Conservation (phyloP, 2,888 invertebrate species). For the Sclerodermus sp. region DNA sequence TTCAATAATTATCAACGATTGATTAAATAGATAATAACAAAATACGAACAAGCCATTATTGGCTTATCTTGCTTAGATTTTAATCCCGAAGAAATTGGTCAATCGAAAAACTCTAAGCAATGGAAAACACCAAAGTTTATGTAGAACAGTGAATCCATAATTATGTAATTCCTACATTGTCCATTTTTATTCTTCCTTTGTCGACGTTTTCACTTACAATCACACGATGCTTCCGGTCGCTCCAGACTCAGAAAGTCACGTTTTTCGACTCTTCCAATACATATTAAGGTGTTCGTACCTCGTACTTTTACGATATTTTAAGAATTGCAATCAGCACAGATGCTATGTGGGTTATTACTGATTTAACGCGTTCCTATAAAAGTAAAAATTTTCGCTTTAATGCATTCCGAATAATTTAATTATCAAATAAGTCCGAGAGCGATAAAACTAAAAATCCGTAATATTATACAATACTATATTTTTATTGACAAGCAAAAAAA, state of each 20-base stretch:
- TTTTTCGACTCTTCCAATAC: constrained; percentile 40
- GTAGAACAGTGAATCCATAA: constrained; percentile 19
- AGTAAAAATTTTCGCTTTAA: constrained; percentile 24
- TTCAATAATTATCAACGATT: constrained; percentile 32
- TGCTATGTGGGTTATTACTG: constrained; percentile 47
- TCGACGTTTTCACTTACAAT: constrained; percentile 20
- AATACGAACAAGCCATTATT: constrained; percentile 37
- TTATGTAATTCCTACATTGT: constrained; percentile 7
- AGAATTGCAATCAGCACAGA: constrained; percentile 45
- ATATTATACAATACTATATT: no score
- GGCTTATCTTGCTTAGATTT: constrained; percentile 28
- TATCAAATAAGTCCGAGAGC: no score
- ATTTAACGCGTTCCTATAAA: constrained; percentile 55
- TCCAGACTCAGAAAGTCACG: constrained; percentile 41
- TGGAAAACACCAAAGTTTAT: constrained; percentile 28
- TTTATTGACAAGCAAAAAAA: no score
- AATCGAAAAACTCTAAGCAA: constrained; percentile 39
- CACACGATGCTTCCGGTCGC: constrained; percentile 27
- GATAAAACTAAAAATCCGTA: no score
- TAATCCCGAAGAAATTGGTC: constrained; percentile 36
- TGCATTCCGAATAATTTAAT: background rate
- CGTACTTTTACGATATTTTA: constrained; percentile 34
- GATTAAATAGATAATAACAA: constrained; percentile 40
- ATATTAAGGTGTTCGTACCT: constrained; percentile 37
- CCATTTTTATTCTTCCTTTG: constrained; percentile 5